These are phyloP conservation scores for Steinernema khuongi DNA, from an alignment of 1,140 invertebrate genomes.

Conservation along the genomic window DNA sequence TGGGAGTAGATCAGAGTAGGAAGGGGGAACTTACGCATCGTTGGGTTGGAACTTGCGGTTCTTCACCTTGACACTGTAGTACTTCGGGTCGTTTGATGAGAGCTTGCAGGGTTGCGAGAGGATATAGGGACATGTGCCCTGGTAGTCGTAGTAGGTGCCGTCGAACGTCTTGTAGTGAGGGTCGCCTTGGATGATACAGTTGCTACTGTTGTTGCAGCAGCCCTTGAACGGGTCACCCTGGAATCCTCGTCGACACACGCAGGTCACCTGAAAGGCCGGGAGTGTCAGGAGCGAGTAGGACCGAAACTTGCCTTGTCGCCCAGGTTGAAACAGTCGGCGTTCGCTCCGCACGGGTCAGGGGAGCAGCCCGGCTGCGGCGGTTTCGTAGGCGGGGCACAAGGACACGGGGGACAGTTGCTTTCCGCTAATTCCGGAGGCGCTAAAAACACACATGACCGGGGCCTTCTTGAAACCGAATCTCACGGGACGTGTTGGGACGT, in stretches of 20 bases:
- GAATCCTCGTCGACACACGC: neutral
- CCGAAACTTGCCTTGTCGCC: too few relatives aligned
- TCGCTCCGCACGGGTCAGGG: neutral
- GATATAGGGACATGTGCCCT: conserved; percentile 38
- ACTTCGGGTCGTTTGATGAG: conserved; percentile 9
- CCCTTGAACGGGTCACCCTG: conserved; percentile 17
- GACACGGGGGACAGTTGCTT: neutral
- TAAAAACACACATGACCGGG: neutral
- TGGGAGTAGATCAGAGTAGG: neutral
- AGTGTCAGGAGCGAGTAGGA: too few relatives aligned
- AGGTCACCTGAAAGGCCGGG: neutral
- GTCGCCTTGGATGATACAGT: conserved; percentile 27
- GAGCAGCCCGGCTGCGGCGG: too few relatives aligned
- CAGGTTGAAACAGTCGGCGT: neutral
- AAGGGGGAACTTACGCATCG: conserved; percentile 11
- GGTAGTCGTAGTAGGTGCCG: conserved; percentile 36
- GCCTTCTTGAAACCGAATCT: neutral
- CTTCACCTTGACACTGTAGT: conserved; percentile 25
- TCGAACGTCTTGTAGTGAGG: conserved; percentile 43
- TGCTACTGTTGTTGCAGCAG: neutral
- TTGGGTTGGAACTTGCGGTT: conserved; percentile 21
- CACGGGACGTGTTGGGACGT: neutral
- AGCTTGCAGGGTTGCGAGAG: conserved; percentile 26
- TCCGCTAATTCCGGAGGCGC: neutral
- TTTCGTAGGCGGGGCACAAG: neutral